Conservation (phyloP, 2,797 vertebrate species). For the Cryptoprocta ferox region DNA sequence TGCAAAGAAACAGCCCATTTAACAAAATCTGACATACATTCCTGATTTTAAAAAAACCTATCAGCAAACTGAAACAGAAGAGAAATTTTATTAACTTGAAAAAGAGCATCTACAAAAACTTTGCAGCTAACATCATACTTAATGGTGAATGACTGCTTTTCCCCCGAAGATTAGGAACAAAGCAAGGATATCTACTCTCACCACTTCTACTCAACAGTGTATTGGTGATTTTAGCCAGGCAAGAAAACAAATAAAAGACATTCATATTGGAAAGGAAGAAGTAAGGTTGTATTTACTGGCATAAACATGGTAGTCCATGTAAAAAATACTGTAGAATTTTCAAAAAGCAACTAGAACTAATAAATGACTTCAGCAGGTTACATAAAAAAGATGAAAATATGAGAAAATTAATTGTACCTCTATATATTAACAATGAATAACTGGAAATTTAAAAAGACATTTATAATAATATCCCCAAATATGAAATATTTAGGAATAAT, state of each 20-base stretch:
- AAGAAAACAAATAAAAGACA: not conserved
- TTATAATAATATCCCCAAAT: not conserved
- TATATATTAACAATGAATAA: not conserved
- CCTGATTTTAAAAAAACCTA: not conserved
- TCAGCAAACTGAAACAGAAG: not conserved
- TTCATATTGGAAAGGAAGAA: not conserved
- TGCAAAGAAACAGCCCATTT: not conserved
- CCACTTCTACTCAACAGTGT: not conserved
- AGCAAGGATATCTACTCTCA: not conserved
- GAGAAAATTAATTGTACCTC: not conserved
- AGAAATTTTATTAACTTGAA: not conserved
- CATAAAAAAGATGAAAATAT: not conserved
- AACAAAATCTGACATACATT: not conserved
- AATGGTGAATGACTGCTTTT: not conserved
- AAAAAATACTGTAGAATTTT: not conserved
- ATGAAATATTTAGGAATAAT: not conserved
- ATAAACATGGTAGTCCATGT: not conserved
- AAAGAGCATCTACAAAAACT: not conserved
- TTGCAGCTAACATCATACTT: not conserved
- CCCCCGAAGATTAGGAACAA: not conserved
- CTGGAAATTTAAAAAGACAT: not conserved
- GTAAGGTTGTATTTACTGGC: not conserved
- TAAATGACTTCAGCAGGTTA: not conserved
- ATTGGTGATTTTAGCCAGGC: not conserved
- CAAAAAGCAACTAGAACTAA: not conserved